phyloP scores from a whole-genome alignment of 53 echinoderm and acorn worm genomes.

The Echinometra lucunter region DNA sequence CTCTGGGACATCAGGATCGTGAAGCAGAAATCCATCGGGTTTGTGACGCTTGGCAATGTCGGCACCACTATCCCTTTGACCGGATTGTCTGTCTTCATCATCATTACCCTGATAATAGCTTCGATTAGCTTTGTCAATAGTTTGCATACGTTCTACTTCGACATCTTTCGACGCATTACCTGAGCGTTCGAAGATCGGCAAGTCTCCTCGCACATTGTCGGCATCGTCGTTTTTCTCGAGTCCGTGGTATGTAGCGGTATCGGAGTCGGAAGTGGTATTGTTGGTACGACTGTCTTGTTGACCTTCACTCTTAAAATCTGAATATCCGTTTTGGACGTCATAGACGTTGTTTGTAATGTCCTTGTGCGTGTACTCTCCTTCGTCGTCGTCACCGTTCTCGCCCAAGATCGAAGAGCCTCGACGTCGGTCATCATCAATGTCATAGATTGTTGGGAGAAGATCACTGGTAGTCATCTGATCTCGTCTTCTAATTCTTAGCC shows the following conservation, averaged over 20 bases:
- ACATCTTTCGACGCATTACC: not conserved
- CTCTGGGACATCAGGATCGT: not conserved
- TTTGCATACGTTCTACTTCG: not conserved
- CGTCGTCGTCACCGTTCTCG: not conserved
- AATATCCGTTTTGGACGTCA: not conserved
- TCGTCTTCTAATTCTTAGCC: constrained; percentile 8
- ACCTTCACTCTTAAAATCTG: not conserved
- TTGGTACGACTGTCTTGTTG: not conserved
- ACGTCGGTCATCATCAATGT: not conserved
- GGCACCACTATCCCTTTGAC: not conserved
- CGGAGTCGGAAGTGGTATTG: not conserved
- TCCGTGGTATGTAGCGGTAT: not conserved
- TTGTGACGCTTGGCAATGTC: not conserved
- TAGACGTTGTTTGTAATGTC: not conserved
- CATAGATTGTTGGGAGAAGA: constrained; percentile 19
- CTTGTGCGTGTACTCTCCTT: not conserved
- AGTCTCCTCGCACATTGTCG: not conserved
- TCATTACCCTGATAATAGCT: not conserved
- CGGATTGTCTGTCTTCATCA: not conserved
- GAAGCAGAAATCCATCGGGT: not conserved
- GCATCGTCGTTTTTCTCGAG: not conserved
- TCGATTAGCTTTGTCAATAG: not conserved
- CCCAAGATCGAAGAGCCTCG: not conserved
- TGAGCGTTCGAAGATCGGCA: not conserved
- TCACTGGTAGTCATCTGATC: not conserved